A percentile compares a stretch with the other conserved stretches of the same genome.
These are phyloP conservation scores for Acromyrmex heyeri DNA, from an alignment of 1,140 invertebrate species.

Conservation along the genomic window DNA sequence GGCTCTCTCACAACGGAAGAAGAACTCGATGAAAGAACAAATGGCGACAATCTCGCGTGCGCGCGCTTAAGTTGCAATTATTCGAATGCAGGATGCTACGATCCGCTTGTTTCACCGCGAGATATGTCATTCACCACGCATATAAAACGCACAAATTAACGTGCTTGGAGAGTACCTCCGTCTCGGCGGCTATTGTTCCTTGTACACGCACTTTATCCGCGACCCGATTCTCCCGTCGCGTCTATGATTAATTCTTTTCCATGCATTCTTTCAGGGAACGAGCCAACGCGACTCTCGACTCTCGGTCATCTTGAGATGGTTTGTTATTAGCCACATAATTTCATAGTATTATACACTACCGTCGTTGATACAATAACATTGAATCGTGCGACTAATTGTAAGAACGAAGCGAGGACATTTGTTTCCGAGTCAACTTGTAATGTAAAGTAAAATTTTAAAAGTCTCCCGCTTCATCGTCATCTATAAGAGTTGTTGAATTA, in stretches of 20 bases:
- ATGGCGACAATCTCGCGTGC: slow-evolving; percentile 42
- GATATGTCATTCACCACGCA: slow-evolving; percentile 50
- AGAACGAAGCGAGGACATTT: slow-evolving; percentile 19
- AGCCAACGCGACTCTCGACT: slow-evolving; percentile 40
- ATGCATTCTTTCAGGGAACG: slow-evolving; percentile 41
- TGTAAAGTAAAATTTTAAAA: background rate
- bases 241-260: slow-evolving; percentile 61
- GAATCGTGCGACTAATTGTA: slow-evolving; percentile 30
- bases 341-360: slow-evolving; percentile 25
- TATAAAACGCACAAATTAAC: slow-evolving; percentile 62
- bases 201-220: slow-evolving; percentile 45
- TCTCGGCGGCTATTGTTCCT: slow-evolving; percentile 57
- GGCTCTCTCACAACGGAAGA: slow-evolving; percentile 31
- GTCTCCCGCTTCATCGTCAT: background rate
- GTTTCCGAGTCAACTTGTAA: background rate
- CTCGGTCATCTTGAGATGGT: slow-evolving; percentile 15
- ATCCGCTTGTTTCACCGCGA: slow-evolving; percentile 54
- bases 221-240: slow-evolving; percentile 48
- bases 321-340: slow-evolving; percentile 45
- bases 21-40: slow-evolving; percentile 29
- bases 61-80: slow-evolving; percentile 51
- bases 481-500: background rate
- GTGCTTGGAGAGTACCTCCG: slow-evolving; percentile 29
- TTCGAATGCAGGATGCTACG: slow-evolving; percentile 47
- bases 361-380: slow-evolving; percentile 46